Conservation (phyloP, 2,113 vertebrate species). For the Physeter macrocephalus region DNA sequence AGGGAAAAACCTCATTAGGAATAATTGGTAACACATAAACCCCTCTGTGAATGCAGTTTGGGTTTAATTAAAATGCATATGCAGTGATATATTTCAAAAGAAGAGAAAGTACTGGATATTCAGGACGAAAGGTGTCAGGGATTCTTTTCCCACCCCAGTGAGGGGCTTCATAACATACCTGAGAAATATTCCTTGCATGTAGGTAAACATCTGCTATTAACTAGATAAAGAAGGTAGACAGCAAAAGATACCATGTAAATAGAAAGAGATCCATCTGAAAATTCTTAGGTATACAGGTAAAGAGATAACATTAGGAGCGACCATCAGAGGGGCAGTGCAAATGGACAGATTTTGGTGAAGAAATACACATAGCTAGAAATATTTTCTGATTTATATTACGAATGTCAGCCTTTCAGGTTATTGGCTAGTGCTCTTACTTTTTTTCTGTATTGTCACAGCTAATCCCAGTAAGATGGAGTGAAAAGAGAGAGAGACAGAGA, state of each 20-base stretch:
- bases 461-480: not conserved
- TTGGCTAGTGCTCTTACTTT: not conserved
- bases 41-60: not conserved
- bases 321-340: not conserved
- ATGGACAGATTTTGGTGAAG: not conserved
- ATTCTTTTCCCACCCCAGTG: not conserved
- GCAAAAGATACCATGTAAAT: not conserved
- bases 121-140: not conserved
- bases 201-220: conserved; percentile 47
- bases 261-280: not conserved
- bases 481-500: not conserved
- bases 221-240: not conserved
- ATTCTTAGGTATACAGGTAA: not conserved
- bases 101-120: not conserved
- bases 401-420: not conserved
- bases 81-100: not conserved
- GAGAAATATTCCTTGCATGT: not conserved
- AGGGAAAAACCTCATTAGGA: conserved; percentile 10
- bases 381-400: not conserved
- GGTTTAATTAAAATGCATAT: conserved; percentile 37
- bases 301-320: not conserved
- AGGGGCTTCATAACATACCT: not conserved
- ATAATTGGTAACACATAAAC: conserved; percentile 31
- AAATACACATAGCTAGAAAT: not conserved
- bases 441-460: not conserved